These are phyloP conservation scores for Coregonus sp. DNA, from an alignment of 2,797 vertebrate species.

Conservation along the genomic window DNA sequence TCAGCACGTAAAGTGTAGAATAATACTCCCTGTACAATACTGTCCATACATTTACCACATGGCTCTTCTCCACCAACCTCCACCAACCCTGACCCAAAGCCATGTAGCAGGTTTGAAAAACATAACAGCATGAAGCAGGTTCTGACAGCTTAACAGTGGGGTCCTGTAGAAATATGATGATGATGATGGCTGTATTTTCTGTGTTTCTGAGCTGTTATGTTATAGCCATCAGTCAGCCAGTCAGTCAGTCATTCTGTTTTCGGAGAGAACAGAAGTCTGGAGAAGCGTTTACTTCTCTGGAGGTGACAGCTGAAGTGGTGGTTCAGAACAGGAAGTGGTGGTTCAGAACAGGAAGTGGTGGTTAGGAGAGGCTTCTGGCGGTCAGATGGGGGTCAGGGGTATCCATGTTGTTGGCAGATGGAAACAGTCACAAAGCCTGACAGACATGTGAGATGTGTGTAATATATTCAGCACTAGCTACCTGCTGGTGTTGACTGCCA, in stretches of 20 bases:
- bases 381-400: slow-evolving; percentile 22
- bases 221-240: slow-evolving; percentile 40
- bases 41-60: slow-evolving; percentile 51
- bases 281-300: slow-evolving; percentile 44
- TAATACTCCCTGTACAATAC: slow-evolving; percentile 14
- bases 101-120: slow-evolving; percentile 9
- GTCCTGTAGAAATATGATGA: slow-evolving; percentile 33
- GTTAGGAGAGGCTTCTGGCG: slow-evolving; percentile 21
- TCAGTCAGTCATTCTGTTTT: slow-evolving; percentile 36
- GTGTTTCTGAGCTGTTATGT: slow-evolving; percentile 19
- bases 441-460: background rate
- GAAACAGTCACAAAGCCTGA: slow-evolving; percentile 10
- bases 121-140: slow-evolving; percentile 22
- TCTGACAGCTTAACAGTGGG: slow-evolving; percentile 17
- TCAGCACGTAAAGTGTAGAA: background rate
- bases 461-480: background rate
- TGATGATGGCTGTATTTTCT: slow-evolving; percentile 10
- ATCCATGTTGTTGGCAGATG: background rate
- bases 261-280: slow-evolving; percentile 43
- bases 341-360: background rate
- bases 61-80: background rate
- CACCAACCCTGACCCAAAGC: background rate
- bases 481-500: background rate
- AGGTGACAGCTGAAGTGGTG: slow-evolving; percentile 34
- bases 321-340: no score